A percentile compares a stretch with the other conserved stretches of the same genome.
Evolutionary conservation across 2,888 invertebrate genomes (phyloP).

Genomic region (Eudasyphora cyanicolor): DNA sequence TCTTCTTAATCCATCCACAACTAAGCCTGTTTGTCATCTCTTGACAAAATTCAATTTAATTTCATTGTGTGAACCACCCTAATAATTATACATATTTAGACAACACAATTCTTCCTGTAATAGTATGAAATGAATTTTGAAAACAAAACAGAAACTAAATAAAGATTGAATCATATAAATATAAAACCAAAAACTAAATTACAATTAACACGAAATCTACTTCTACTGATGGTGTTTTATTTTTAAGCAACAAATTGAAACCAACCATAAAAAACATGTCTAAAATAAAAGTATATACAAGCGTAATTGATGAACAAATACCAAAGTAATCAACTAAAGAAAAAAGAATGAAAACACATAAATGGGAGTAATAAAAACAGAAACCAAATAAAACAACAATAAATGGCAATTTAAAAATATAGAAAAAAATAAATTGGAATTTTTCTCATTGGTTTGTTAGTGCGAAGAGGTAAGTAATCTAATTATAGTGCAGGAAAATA

Average conservation of each 20-base stretch:
- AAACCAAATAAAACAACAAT: conserved; percentile 39
- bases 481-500: too few relatives aligned
- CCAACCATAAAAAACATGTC: not conserved
- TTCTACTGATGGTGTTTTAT: conserved; percentile 43
- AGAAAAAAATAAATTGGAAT: not conserved
- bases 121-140: conserved; percentile 34
- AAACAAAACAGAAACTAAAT: conserved; percentile 9
- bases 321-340: conserved; percentile 28
- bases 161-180: conserved; percentile 30
- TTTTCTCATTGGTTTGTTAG: not conserved
- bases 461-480: conserved; percentile 26
- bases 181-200: not conserved
- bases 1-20: too few relatives aligned
- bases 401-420: conserved; percentile 53
- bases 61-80: too few relatives aligned
- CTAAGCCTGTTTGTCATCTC: too few relatives aligned
- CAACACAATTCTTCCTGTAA: conserved; percentile 53
- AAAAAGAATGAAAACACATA: conserved; percentile 9
- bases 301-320: not conserved
- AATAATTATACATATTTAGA: not conserved
- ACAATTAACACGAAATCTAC: conserved; percentile 31
- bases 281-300: conserved; percentile 13
- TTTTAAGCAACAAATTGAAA: conserved; percentile 35
- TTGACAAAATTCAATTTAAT: too few relatives aligned
- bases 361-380: conserved; percentile 32